phyloP scores from a whole-genome alignment of 2,888 invertebrate genomes.

The Osmoderma eremita region DNA sequence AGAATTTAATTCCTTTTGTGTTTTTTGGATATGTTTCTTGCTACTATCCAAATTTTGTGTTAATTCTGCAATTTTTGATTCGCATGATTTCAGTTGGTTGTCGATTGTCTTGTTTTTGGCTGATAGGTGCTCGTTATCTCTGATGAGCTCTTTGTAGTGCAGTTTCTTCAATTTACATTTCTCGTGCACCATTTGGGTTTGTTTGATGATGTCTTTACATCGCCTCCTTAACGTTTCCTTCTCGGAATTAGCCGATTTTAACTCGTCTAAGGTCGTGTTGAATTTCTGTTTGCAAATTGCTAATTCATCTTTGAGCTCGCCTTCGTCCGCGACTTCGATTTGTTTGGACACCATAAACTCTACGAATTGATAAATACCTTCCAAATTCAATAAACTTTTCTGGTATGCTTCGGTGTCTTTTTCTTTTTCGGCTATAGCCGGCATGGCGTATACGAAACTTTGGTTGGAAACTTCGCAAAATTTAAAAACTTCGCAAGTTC shows the following conservation, averaged over 20 bases:
- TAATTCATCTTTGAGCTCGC: constrained; percentile 1
- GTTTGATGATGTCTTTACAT: constrained; percentile 24
- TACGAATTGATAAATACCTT: constrained; percentile 24
- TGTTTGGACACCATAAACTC: constrained; percentile 11
- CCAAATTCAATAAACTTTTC: constrained; percentile 22
- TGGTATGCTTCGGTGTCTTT: constrained; percentile 27
- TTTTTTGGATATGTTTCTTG: constrained; percentile 12
- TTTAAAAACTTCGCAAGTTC: constrained; percentile 20
- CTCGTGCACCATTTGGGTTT: constrained; percentile 23
- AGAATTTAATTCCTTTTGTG: constrained; percentile 8
- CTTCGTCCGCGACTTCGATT: not conserved
- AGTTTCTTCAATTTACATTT: constrained; percentile 27
- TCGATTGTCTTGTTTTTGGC: constrained; percentile 11
- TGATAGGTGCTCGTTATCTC: constrained; percentile 19
- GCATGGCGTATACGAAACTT: constrained; percentile 7
- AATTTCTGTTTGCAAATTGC: not conserved
- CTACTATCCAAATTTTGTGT: constrained; percentile 11
- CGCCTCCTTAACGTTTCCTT: constrained; percentile 4
- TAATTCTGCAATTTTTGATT: not conserved
- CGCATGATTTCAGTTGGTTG: constrained; percentile 11
- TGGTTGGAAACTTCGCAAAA: constrained; percentile 25
- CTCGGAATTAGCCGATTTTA: constrained; percentile 4
- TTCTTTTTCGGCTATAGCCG: constrained; percentile 18
- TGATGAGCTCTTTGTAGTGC: constrained; percentile 24
- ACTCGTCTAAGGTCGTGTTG: not conserved